A percentile compares a stretch with the other conserved stretches of the same genome.
These are phyloP conservation scores for Sebastes fasciatus DNA, from an alignment of 2,113 vertebrate species.

Conservation along the genomic window DNA sequence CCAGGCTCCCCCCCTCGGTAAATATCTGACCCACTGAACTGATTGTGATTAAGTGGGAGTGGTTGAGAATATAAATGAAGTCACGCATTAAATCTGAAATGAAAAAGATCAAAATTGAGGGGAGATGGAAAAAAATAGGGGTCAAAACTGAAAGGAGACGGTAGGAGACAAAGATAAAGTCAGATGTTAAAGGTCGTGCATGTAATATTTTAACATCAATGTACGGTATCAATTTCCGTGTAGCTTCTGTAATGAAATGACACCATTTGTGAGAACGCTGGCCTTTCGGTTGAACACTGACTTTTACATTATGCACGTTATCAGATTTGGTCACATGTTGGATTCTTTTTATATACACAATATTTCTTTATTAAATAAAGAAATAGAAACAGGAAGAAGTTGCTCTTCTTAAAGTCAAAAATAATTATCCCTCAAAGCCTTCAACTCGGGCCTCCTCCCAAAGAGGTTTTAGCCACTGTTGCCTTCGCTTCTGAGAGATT, in stretches of 20 bases:
- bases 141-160: conserved; percentile 6
- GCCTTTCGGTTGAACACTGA: neutral
- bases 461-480: too few species aligned
- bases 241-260: neutral
- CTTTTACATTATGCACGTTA: neutral
- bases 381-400: neutral
- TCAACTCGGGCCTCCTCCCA: neutral
- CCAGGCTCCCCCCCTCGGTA: conserved; percentile 18
- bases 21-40: conserved; percentile 37
- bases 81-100: conserved; percentile 36
- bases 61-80: conserved; percentile 16
- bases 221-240: neutral
- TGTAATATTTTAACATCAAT: conserved; percentile 25
- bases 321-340: neutral
- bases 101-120: conserved; percentile 21
- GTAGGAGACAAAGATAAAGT: conserved; percentile 13
- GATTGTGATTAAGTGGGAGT: conserved; percentile 28
- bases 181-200: conserved; percentile 18
- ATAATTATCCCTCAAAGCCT: neutral
- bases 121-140: conserved; percentile 1
- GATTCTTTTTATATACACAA: neutral
- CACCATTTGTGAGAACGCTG: neutral
- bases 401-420: neutral
- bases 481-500: neutral
- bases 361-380: neutral